Evolutionary conservation across 2,113 vertebrate species (phyloP), one percentile per base, ranked within the genome.

Genomic region (Ictidomys tridecemlineatus): DNA sequence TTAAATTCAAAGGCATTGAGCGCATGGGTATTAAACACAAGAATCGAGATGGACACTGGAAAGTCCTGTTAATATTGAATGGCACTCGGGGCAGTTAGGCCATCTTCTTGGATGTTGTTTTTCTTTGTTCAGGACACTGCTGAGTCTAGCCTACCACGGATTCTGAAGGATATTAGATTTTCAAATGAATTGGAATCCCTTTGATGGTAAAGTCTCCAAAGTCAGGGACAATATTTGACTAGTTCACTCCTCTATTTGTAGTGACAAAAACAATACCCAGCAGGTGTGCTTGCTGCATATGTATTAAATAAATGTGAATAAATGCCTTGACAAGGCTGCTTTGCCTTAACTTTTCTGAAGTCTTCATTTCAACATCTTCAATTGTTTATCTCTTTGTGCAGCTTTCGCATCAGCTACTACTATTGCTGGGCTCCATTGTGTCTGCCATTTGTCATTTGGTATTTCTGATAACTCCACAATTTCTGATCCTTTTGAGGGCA

Each of bases 351-450:
- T 65, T 79, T 39, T 65, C 51, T 72, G 22, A 86, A 83, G 30
- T 79, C 51, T 58, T 86, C 18, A n/a, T 53, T 39, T 80, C 51
- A 45, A 42, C 22, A 67, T 5, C 30, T 84, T 42, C 22, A 89
- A 26, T 53, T 0, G 0, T 42, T 48, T 28, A 30, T 63, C 16
- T 6, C 13, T 70, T n/a, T 56, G 2, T 74, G 13, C 7, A 24
- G 28, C 24, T 58, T 94, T 83, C n/a, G 12, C 18, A n/a, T 45
- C 13, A 45, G 18, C 48, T 34, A 32, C 63, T 42, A 5, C 37
- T 56, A 11, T 16, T 8, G 13, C n/a, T 74, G 4, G 12, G 18
- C 13, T 63, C 14, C 34, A 42, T 56, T n/a, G 13, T 65, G 13
- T 12, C 8, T 30, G 16, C 10, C 14, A 4, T 45, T 32, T 77